A percentile compares a stretch with the other conserved stretches of the same genome.
phyloP scores from a whole-genome alignment of 2,113 vertebrate genomes.

The Gnathonemus echidnorhynchus region DNA sequence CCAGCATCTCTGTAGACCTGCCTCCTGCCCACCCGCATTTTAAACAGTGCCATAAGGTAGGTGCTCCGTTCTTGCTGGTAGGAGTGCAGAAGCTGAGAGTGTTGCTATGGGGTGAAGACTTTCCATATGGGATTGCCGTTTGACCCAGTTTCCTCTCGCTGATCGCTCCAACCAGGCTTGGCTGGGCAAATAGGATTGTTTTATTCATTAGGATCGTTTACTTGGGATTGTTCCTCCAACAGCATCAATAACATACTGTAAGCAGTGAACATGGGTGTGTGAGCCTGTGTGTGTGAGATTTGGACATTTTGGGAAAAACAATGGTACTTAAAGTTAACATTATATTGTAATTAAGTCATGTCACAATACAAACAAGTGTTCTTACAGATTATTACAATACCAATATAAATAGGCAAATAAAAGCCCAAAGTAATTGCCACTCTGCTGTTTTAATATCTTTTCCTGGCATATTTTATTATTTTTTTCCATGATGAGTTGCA shows the following conservation, averaged over 20 bases:
- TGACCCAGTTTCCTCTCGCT: conserved; percentile 47
- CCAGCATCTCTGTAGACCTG: background rate
- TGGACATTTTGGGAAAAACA: background rate
- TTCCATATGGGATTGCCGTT: conserved; percentile 50
- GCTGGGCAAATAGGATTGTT: background rate
- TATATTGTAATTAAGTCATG: background rate
- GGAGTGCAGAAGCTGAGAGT: background rate
- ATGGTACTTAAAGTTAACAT: background rate
- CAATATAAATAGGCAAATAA: background rate
- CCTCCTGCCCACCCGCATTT: background rate
- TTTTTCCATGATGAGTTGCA: background rate
- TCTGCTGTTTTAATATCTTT: background rate
- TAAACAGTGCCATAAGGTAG: background rate
- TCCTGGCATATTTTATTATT: background rate
- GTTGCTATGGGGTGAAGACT: conserved; percentile 1
- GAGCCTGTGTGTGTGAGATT: background rate
- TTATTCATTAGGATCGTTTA: background rate
- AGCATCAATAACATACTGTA: background rate
- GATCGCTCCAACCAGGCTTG: background rate
- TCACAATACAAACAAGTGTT: background rate
- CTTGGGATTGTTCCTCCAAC: background rate
- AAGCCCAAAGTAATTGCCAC: conserved; percentile 27
- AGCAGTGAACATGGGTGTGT: background rate
- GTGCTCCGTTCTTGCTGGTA: background rate
- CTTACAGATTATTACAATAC: background rate